Evolutionary conservation across 1,140 invertebrate genomes (phyloP).

Genomic region (Cydia amplana): DNA sequence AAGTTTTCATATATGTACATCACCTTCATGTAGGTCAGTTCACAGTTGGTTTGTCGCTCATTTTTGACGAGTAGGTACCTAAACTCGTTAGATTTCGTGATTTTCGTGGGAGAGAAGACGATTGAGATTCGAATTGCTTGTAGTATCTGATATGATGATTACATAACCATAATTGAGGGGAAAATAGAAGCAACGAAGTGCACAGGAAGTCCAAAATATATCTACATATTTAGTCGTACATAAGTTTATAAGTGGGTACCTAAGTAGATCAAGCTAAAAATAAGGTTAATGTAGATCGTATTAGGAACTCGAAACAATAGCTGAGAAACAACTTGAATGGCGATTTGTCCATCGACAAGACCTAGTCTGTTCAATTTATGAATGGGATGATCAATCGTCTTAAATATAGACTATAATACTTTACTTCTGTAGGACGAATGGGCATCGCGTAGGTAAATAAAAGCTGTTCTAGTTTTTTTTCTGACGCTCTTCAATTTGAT

Average conservation of each 20-base stretch:
- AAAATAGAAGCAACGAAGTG: neutral
- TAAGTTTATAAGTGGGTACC: no score
- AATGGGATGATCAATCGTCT: no score
- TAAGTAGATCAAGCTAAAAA: conserved; percentile 8
- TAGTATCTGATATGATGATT: neutral
- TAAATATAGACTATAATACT: no score
- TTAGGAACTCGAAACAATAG: neutral
- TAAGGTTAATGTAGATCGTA: neutral
- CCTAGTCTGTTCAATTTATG: no score
- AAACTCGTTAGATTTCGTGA: neutral
- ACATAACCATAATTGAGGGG: neutral
- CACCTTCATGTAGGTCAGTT: conserved; percentile 1
- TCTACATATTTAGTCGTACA: no score
- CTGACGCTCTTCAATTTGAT: conserved; percentile 41
- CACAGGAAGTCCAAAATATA: neutral
- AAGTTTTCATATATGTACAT: neutral
- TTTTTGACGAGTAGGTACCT: neutral
- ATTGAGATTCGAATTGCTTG: neutral
- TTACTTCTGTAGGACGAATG: neutral
- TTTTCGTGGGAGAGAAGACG: neutral
- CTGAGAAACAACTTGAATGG: neutral
- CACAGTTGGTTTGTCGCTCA: neutral
- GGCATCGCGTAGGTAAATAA: conserved; percentile 19
- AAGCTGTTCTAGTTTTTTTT: conserved; percentile 41
- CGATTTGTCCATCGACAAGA: no score